phyloP scores from a whole-genome alignment of 2,888 invertebrate species.

The Ametastegia equiseti region DNA sequence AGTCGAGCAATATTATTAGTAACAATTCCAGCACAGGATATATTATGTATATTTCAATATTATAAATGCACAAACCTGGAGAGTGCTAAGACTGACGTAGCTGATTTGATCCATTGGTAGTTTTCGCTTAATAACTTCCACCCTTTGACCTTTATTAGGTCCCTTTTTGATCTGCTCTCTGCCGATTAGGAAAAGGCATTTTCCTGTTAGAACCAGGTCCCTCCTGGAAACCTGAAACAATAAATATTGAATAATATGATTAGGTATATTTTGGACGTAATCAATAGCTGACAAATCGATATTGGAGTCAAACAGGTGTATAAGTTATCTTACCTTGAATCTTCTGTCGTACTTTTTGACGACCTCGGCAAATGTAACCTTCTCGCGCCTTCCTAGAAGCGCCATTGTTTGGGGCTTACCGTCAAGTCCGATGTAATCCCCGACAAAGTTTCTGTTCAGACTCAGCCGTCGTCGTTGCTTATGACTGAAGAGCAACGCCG shows the following conservation, averaged over 20 bases:
- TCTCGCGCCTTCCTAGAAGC: conserved; percentile 81
- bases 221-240: conserved; percentile 75
- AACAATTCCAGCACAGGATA: too few relatives aligned
- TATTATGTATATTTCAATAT: not conserved
- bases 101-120: conserved; percentile 78
- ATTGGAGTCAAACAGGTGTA: too few relatives aligned
- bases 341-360: conserved; percentile 83
- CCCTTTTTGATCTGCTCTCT: conserved; percentile 82
- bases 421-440: conserved; percentile 84
- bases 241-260: conserved; percentile 47
- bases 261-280: not conserved
- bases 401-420: conserved; percentile 78
- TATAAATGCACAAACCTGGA: conserved; percentile 71
- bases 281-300: too few relatives aligned
- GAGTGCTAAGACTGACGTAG: conserved; percentile 77
- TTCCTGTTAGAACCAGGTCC: conserved; percentile 81
- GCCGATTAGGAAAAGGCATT: conserved; percentile 80
- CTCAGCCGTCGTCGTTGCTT: conserved; percentile 82
- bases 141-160: conserved; percentile 79
- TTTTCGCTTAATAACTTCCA: conserved; percentile 81
- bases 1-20: too few relatives aligned
- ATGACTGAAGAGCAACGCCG: conserved; percentile 76
- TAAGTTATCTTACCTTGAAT: conserved; percentile 78
- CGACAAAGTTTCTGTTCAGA: conserved; percentile 82
- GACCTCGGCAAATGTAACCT: conserved; percentile 82